These are phyloP conservation scores for Pelecanoides urinatrix DNA, from an alignment of 2,113 vertebrate species.

Conservation along the genomic window DNA sequence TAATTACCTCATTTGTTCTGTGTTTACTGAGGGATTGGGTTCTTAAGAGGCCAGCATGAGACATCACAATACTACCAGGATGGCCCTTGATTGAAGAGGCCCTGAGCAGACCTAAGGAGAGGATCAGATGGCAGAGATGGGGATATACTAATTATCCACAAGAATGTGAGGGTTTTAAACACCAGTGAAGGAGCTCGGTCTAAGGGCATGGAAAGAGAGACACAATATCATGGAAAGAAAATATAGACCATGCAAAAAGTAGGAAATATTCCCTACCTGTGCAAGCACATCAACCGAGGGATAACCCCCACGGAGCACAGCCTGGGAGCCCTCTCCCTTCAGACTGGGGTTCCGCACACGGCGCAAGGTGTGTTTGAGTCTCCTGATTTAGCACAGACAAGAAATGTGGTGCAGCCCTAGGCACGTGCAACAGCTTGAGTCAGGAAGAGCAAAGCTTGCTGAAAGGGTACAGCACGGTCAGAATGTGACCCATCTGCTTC, in stretches of 20 bases:
- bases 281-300: background rate
- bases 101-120: background rate
- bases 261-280: background rate
- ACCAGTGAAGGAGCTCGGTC: background rate
- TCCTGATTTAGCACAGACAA: background rate
- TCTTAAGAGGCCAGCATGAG: background rate
- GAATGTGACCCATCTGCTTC: accelerated
- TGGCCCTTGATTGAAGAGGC: slow-evolving; percentile 36
- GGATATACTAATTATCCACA: background rate
- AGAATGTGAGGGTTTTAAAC: background rate
- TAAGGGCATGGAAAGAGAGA: background rate
- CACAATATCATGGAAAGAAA: background rate
- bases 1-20: slow-evolving; percentile 53
- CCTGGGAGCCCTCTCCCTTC: background rate
- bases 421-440: background rate
- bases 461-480: accelerated
- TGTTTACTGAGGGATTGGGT: slow-evolving; percentile 46
- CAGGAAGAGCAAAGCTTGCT: background rate
- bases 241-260: background rate
- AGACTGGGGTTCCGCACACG: background rate
- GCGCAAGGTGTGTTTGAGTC: background rate
- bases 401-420: background rate
- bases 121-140: slow-evolving; percentile 20
- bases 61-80: background rate
- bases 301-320: background rate